Evolutionary conservation across 2,113 vertebrate genomes (phyloP).

Genomic region (Forbesichthys agassizii): DNA sequence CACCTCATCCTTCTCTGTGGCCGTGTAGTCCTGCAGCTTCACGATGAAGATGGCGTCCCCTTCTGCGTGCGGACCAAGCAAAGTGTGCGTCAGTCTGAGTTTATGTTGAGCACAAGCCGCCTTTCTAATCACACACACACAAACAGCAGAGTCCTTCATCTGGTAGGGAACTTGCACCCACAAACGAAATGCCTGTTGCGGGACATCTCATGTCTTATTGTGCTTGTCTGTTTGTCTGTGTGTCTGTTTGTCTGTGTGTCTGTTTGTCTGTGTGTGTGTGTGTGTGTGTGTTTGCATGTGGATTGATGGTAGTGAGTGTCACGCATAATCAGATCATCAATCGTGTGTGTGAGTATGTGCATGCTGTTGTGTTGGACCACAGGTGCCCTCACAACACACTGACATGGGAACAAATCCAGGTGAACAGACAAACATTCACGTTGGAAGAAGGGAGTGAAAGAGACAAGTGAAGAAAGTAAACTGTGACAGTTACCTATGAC

Average conservation of each 20-base stretch:
- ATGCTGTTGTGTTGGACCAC: too few relatives aligned
- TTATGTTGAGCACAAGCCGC: neutral
- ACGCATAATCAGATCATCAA: too few relatives aligned
- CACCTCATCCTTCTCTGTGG: constrained; percentile 91
- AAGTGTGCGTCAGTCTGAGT: neutral
- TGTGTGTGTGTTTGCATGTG: too few relatives aligned
- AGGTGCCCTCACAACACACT: neutral
- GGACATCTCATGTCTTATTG: too few relatives aligned
- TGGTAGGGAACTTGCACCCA: too few relatives aligned
- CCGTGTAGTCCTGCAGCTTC: constrained; percentile 91
- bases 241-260: too few relatives aligned
- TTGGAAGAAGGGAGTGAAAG: neutral
- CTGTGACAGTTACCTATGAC: constrained; percentile 86
- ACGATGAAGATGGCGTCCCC: constrained; percentile 89
- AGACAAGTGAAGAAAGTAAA: constrained; percentile 7
- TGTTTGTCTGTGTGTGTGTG: too few relatives aligned
- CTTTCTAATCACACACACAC: neutral
- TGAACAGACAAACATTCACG: neutral
- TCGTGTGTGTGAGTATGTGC: too few relatives aligned
- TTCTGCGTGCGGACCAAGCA: constrained; percentile 76
- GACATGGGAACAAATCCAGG: neutral
- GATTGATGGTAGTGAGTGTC: too few relatives aligned
- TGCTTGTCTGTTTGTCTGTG: too few relatives aligned
- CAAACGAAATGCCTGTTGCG: too few relatives aligned
- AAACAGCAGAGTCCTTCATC: too few relatives aligned